Conservation (phyloP, 1,140 invertebrate species). For the Panagrolaimus sp. region DNA sequence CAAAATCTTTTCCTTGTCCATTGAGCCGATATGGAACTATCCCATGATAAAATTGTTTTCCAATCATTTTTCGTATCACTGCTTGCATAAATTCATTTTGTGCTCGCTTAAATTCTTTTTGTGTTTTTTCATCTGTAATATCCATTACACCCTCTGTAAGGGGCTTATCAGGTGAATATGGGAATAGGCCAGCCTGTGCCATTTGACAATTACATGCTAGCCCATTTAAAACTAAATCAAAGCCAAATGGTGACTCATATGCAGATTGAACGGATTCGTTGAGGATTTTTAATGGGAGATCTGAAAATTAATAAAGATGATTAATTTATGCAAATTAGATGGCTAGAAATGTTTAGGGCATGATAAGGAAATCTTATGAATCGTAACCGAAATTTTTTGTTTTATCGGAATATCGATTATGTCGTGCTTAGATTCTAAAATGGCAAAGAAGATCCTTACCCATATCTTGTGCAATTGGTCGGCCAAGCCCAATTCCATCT, state of each 20-base stretch:
- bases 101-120: not conserved
- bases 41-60: no score
- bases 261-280: constrained; percentile 3
- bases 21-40: no score
- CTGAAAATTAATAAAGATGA: not conserved
- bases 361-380: no score
- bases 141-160: constrained; percentile 9
- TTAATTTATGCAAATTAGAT: not conserved
- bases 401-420: no score
- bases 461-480: constrained; percentile 7
- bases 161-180: not conserved
- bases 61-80: no score
- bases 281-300: constrained; percentile 23
- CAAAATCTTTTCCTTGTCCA: no score
- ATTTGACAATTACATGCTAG: constrained; percentile 14
- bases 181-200: not conserved
- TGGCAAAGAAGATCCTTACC: not conserved
- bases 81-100: not conserved
- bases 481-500: constrained; percentile 22
- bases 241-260: constrained; percentile 10
- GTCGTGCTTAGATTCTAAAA: no score
- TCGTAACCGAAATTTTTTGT: no score
- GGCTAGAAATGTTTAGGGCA: no score
- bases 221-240: constrained; percentile 12
- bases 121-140: constrained; percentile 15